A percentile compares a stretch with the other conserved stretches of the same genome.
Evolutionary conservation across 2,888 invertebrate genomes (phyloP).

Genomic region (Eristalis intricaria): DNA sequence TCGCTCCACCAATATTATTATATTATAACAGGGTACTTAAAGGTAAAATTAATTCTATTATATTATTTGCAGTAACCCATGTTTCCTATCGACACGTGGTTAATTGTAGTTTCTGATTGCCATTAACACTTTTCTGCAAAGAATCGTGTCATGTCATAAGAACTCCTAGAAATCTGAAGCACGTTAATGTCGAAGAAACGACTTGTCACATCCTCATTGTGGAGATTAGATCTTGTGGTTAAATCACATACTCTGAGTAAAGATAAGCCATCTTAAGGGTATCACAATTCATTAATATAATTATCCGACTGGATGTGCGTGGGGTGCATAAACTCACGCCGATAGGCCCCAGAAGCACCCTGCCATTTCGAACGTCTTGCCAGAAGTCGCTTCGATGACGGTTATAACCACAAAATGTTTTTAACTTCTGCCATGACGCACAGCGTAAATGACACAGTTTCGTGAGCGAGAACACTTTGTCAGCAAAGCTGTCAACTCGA

Average conservation of each 20-base stretch:
- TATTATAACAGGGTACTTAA: too few species aligned
- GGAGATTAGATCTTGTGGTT: neutral
- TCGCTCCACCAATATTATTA: too few species aligned
- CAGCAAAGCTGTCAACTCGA: conserved; percentile 48
- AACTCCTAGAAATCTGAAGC: neutral
- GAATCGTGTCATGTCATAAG: neutral
- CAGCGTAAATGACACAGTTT: conserved; percentile 35
- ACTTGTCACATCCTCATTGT: neutral
- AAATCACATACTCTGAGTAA: neutral
- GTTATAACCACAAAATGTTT: conserved; percentile 24
- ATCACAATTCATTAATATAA: conserved; percentile 8
- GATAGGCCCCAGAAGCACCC: neutral
- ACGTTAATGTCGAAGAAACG: conserved; percentile 16
- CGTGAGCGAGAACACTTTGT: conserved; percentile 43
- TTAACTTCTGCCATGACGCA: conserved; percentile 4
- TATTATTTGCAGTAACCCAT: neutral
- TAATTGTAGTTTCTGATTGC: neutral
- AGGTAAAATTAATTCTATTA: neutral
- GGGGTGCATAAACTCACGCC: neutral
- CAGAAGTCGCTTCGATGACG: conserved; percentile 9
- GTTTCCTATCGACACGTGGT: neutral
- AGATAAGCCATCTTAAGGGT: neutral
- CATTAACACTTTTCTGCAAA: neutral
- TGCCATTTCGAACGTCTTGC: neutral
- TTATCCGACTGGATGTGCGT: neutral